Conservation (phyloP, 2,888 invertebrate species). For the Cordilura impudica region DNA sequence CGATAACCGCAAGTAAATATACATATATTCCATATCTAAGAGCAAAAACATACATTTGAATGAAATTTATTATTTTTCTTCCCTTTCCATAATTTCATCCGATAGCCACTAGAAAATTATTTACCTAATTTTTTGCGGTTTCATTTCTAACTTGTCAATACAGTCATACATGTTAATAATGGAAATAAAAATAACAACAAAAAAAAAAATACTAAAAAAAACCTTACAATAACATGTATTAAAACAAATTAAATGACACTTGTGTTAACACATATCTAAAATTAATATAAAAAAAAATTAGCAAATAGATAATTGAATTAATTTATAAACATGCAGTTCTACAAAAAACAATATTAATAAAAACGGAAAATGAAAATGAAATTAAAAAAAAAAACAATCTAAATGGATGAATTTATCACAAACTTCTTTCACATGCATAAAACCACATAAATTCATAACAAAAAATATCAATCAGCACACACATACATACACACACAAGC, state of each 20-base stretch:
- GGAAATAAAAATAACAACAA: constrained; percentile 16
- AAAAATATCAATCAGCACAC: neutral
- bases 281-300: constrained; percentile 37
- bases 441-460: constrained; percentile 15
- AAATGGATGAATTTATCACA: constrained; percentile 47
- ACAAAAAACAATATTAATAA: constrained; percentile 6
- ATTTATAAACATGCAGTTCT: constrained; percentile 57
- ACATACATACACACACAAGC: constrained; percentile 4
- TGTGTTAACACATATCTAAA: constrained; percentile 63
- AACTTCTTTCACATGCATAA: constrained; percentile 17
- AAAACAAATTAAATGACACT: constrained; percentile 55
- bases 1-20: no score
- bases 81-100: no score
- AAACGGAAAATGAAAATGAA: constrained; percentile 13
- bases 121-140: no score
- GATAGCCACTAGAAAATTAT: no score
- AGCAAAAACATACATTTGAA: no score
- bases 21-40: no score
- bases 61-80: no score
- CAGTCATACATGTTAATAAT: constrained; percentile 44
- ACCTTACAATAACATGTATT: constrained; percentile 36
- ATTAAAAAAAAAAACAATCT: constrained; percentile 18
- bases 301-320: constrained; percentile 59
- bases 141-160: constrained; percentile 1
- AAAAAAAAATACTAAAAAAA: constrained; percentile 11